Conservation (phyloP, 2,113 vertebrate genomes). For the Toxotes chatareus region DNA sequence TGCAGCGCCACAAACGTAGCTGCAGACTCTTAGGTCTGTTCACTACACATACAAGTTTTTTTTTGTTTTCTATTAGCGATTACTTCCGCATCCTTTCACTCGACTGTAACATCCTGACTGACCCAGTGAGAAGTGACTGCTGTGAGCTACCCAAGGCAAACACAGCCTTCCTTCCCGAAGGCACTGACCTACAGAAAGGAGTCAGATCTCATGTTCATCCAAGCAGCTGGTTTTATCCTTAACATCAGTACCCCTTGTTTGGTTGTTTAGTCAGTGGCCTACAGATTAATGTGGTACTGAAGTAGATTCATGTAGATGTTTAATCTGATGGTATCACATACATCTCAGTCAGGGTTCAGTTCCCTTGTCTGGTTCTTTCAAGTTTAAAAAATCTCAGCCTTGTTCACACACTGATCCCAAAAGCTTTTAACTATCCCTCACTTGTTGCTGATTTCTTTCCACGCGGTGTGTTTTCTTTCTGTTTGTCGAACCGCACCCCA, state of each 20-base stretch:
- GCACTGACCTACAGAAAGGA: slow-evolving; percentile 64
- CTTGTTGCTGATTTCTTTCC: slow-evolving; percentile 30
- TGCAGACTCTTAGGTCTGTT: neutral
- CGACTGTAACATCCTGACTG: slow-evolving; percentile 38
- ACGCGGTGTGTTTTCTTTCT: slow-evolving; percentile 28
- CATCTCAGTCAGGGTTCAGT: slow-evolving; percentile 12
- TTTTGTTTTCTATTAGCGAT: slow-evolving; percentile 8
- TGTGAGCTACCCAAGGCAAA: slow-evolving; percentile 29
- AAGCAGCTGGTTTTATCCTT: slow-evolving; percentile 51
- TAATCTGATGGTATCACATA: slow-evolving; percentile 15
- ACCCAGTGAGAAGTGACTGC: slow-evolving; percentile 61
- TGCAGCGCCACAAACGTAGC: neutral
- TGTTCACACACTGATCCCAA: slow-evolving; percentile 11
- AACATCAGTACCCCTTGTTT: slow-evolving; percentile 6
- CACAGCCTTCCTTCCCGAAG: slow-evolving; percentile 31
- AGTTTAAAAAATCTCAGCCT: neutral
- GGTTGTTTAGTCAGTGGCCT: neutral
- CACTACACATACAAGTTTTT: neutral
- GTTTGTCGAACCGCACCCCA: slow-evolving; percentile 18
- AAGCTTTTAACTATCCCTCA: slow-evolving; percentile 20
- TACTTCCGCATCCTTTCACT: slow-evolving; percentile 56
- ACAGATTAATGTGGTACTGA: slow-evolving; percentile 14
- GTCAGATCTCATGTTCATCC: slow-evolving; percentile 55
- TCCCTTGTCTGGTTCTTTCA: slow-evolving; percentile 4
- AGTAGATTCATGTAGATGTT: slow-evolving; percentile 18